phyloP scores from a whole-genome alignment of 2,888 invertebrate species.

The Crepidodera aurea region DNA sequence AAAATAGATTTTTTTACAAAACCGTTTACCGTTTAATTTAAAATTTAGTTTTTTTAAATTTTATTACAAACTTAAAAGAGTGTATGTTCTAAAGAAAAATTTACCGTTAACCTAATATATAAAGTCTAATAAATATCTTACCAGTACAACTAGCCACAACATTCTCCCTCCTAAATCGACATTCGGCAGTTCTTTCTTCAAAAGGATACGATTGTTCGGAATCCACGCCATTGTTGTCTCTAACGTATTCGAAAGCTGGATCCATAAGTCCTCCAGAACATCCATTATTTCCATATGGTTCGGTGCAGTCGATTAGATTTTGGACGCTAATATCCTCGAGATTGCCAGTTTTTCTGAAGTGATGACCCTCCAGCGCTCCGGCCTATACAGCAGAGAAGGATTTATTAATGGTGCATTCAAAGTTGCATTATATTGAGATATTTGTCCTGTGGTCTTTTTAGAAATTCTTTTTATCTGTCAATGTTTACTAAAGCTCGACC shows the following conservation, averaged over 20 bases:
- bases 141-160: conserved; percentile 50
- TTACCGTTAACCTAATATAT: no score
- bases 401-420: neutral
- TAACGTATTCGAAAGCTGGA: conserved; percentile 63
- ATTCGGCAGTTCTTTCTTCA: conserved; percentile 47
- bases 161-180: conserved; percentile 46
- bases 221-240: conserved; percentile 66
- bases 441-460: neutral
- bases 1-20: no score
- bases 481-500: no score
- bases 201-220: conserved; percentile 66
- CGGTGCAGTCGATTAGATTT: conserved; percentile 66
- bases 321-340: conserved; percentile 66
- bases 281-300: conserved; percentile 64
- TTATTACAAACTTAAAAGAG: no score
- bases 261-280: conserved; percentile 67
- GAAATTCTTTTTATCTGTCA: no score
- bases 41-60: no score
- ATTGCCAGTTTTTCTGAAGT: conserved; percentile 63
- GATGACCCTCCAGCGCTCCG: conserved; percentile 67
- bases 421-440: neutral
- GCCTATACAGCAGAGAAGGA: conserved; percentile 57
- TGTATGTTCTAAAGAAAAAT: no score
- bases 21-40: no score
- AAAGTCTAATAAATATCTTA: conserved; percentile 33